These are phyloP conservation scores for Chloropsis hardwickii DNA, from an alignment of 2,113 vertebrate species.

Conservation along the genomic window DNA sequence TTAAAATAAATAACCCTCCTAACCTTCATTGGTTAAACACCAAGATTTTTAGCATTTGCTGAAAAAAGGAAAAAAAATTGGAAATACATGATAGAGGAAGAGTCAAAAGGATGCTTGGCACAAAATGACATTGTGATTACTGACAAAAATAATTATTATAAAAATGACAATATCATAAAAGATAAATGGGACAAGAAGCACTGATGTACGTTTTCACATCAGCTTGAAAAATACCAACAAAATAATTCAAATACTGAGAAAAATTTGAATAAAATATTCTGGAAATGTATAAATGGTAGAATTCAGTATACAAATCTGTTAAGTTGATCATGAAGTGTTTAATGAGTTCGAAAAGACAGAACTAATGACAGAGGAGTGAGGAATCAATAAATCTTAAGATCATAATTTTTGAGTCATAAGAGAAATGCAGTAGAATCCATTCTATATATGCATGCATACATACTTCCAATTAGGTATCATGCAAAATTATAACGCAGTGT, in stretches of 20 bases:
- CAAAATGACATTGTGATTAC: not conserved
- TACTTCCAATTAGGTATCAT: not conserved
- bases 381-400: not conserved
- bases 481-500: not conserved
- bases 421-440: not conserved
- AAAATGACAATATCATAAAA: not conserved
- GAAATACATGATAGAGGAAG: not conserved
- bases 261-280: not conserved
- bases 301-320: not conserved
- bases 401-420: not conserved
- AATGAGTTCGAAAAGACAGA: not conserved
- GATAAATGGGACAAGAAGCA: not conserved
- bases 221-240: not conserved
- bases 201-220: not conserved
- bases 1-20: not conserved
- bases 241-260: slow-evolving; percentile 4
- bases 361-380: not conserved
- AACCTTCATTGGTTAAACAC: not conserved
- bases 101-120: not conserved
- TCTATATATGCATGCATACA: not conserved
- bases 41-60: not conserved
- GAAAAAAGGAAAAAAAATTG: not conserved
- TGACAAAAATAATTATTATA: not conserved
- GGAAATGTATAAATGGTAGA: not conserved
- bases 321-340: not conserved